Percentiles rank a stretch among this genome's conserved stretches.
These are phyloP conservation scores for Chaetophractus vellerosus DNA, from an alignment of 2,797 vertebrate species.

Conservation along the genomic window DNA sequence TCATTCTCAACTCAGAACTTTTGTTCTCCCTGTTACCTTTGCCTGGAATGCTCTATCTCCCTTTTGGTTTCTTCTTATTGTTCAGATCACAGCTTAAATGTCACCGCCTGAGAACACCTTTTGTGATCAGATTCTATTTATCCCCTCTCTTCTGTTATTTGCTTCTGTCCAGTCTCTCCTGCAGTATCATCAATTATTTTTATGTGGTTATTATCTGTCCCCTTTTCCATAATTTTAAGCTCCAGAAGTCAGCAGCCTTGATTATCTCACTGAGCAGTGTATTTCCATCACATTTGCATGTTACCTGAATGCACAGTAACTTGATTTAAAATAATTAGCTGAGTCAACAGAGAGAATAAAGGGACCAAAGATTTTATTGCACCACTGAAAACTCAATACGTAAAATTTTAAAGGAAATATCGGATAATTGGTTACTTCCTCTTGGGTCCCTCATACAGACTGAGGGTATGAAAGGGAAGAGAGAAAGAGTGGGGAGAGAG, in stretches of 20 bases:
- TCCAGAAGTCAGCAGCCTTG: neutral
- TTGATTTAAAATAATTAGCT: neutral
- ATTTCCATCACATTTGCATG: neutral
- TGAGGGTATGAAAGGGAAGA: neutral
- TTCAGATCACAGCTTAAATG: conserved; percentile 41
- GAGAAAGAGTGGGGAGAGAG: neutral
- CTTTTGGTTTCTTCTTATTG: neutral
- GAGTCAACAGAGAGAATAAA: neutral
- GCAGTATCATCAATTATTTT: conserved; percentile 37
- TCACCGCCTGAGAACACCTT: conserved; percentile 29
- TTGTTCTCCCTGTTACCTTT: neutral
- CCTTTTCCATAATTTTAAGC: neutral
- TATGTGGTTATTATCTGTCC: neutral
- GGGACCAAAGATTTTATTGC: neutral
- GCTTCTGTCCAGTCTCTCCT: neutral
- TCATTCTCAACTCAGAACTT: neutral
- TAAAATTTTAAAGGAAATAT: conserved; percentile 44
- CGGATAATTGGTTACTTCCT: neutral
- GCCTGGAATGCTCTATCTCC: neutral
- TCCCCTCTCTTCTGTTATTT: neutral
- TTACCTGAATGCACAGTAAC: neutral
- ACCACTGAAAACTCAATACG: neutral
- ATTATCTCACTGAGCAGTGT: neutral
- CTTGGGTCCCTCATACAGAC: neutral
- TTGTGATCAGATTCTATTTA: neutral